phyloP scores from a whole-genome alignment of 2,888 invertebrate species.

The Volucella bombylans region DNA sequence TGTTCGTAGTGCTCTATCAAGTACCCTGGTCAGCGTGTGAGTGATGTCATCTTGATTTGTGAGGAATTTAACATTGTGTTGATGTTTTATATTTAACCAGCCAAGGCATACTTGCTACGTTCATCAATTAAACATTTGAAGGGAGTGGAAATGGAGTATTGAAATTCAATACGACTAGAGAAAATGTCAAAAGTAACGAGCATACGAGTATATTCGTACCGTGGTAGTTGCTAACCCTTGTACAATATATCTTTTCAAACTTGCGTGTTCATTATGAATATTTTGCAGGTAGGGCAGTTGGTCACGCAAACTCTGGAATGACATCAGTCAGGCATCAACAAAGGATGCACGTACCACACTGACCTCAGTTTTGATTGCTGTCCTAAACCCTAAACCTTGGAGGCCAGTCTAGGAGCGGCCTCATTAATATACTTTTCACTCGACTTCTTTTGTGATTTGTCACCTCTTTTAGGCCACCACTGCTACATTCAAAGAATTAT shows the following conservation, averaged over 20 bases:
- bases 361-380: conserved; percentile 24
- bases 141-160: conserved; percentile 42
- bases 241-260: conserved; percentile 17
- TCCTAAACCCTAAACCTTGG: conserved; percentile 26
- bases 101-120: conserved; percentile 11
- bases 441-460: conserved; percentile 30
- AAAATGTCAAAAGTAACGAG: conserved; percentile 33
- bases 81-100: conserved; percentile 24
- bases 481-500: conserved; percentile 34
- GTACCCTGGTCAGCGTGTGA: conserved; percentile 36
- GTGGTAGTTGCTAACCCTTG: conserved; percentile 11
- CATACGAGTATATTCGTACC: conserved; percentile 4
- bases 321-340: conserved; percentile 33
- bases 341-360: conserved; percentile 47
- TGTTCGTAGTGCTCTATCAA: not conserved
- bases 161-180: conserved; percentile 10
- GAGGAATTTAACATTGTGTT: conserved; percentile 47
- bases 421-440: conserved; percentile 17
- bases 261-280: conserved; percentile 48
- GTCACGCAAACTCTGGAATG: conserved; percentile 51
- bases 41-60: conserved; percentile 68
- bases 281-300: conserved; percentile 14
- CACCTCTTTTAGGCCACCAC: conserved; percentile 38
- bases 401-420: conserved; percentile 28
- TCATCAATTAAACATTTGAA: conserved; percentile 55